Conservation (phyloP, 2,113 vertebrate genomes). For the Alaudala cheleensis region DNA sequence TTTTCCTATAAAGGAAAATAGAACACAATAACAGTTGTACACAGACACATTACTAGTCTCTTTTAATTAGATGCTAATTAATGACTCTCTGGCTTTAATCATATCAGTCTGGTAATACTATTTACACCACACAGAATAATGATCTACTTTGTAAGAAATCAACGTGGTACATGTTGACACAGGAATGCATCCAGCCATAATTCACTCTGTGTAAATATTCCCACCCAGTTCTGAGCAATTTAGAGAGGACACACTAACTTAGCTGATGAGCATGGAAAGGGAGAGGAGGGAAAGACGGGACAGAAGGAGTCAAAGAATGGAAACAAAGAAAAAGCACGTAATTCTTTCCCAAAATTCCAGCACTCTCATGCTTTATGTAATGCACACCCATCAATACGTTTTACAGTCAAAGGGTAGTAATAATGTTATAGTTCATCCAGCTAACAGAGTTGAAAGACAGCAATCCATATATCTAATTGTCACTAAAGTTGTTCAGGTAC, state of each 20-base stretch:
- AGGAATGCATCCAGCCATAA: conserved; percentile 70
- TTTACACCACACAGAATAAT: conserved; percentile 77
- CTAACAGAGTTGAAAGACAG: background rate
- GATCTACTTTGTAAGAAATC: conserved; percentile 74
- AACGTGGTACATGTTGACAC: conserved; percentile 69
- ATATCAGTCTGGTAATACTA: conserved; percentile 73
- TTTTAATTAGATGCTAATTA: conserved; percentile 80
- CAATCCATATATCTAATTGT: background rate
- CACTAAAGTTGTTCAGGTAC: background rate
- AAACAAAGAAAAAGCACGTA: background rate
- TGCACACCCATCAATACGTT: background rate
- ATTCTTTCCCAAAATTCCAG: background rate
- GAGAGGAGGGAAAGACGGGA: background rate
- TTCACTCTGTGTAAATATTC: conserved; percentile 68
- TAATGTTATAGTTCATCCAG: background rate
- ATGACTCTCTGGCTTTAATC: conserved; percentile 73
- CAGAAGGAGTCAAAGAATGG: background rate
- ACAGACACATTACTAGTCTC: conserved; percentile 52
- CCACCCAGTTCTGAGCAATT: conserved; percentile 67
- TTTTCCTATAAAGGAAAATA: conserved; percentile 54
- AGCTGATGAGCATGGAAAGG: background rate
- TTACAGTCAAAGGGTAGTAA: background rate
- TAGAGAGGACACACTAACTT: conserved; percentile 11
- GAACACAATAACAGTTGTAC: conserved; percentile 51
- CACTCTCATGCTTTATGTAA: background rate